Evolutionary conservation across 2,113 vertebrate species (phyloP).

Genomic region (Columbina picui): DNA sequence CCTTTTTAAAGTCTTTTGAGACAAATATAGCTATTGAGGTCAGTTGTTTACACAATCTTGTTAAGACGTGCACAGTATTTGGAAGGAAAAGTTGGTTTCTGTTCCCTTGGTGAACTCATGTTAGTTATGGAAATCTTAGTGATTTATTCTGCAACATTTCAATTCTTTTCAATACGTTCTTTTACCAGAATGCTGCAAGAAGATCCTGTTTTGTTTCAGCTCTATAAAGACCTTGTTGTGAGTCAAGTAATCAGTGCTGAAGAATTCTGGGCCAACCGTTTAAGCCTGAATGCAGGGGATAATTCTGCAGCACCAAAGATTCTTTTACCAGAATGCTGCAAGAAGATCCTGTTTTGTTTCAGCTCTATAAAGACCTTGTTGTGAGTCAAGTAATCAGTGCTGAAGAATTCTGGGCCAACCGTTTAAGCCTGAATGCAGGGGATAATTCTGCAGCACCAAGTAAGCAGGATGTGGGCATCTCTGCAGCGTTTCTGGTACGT

Average conservation of each 20-base stretch:
- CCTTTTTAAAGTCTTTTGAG: not conserved
- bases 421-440: conserved; percentile 85
- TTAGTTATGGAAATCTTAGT: conserved; percentile 39
- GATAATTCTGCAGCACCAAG: conserved; percentile 78
- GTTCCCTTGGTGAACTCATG: conserved; percentile 12
- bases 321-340: conserved; percentile 92
- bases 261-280: conserved; percentile 97
- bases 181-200: conserved; percentile 95
- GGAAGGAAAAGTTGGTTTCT: conserved; percentile 24
- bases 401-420: conserved; percentile 98
- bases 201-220: conserved; percentile 97
- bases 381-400: conserved; percentile 98
- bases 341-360: conserved; percentile 98
- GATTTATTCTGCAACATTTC: conserved; percentile 59
- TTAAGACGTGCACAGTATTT: not conserved
- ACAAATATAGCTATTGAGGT: not conserved
- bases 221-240: conserved; percentile 98
- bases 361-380: conserved; percentile 98
- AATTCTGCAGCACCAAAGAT: conserved; percentile 74
- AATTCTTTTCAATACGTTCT: conserved; percentile 70
- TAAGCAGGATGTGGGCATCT: conserved; percentile 98
- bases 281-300: conserved; percentile 85
- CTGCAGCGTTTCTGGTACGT: conserved; percentile 96
- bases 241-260: conserved; percentile 98
- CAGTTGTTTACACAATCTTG: not conserved